Base-by-base conservation (phyloP, 2,888 invertebrate species). In the Cantharis rufa region DNA sequence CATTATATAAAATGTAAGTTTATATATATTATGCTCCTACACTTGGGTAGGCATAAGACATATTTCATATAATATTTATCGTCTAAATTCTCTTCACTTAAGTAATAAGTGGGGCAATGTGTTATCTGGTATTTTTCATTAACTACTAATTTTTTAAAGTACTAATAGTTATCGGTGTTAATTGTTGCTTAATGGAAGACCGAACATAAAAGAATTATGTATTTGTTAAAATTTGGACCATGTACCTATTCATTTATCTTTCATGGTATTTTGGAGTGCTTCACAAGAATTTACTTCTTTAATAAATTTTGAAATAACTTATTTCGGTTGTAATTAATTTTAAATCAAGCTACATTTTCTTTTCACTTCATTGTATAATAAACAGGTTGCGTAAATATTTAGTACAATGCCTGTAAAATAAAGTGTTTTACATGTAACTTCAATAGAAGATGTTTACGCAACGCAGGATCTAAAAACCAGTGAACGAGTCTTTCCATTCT, bases 121-220 rank as follows among this genome's bases (percentile, higher is more conserved):
- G 77, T 79, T 80, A 81, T 79, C 79, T 79, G 76, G 75, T 75
- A 81, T 80, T 75, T 76, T 78, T 80, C 77, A 77, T 79, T 80
- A 81, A 79, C 78, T 78, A 79, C 76, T 76, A 73, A 78, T 79
- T 81, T 79, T 48, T 77, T 72, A 75, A 77, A 70, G 78, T 78
- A 76, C 77, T 78, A 80, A 75, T 81, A 80, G 76, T 81, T 81
- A 69, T 76, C 76, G 72, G 48, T 62, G 71, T 69, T 16, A 76
- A 76, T 72, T 69, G 72, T 32, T 72, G 62, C 62, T 71, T 71
- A 76, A 76, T 76, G 76, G 71, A 71, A 66, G 71, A 71, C 28
- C 48, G 64, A 70, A 70, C 63, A 63, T 15, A 21, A 63, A 69
- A 21, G 69, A 64, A 64, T 64, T 70, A 48, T 61, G 48, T 68